Evolutionary conservation across 2,113 vertebrate species (phyloP).

Genomic region (Triplophysa rosa): DNA sequence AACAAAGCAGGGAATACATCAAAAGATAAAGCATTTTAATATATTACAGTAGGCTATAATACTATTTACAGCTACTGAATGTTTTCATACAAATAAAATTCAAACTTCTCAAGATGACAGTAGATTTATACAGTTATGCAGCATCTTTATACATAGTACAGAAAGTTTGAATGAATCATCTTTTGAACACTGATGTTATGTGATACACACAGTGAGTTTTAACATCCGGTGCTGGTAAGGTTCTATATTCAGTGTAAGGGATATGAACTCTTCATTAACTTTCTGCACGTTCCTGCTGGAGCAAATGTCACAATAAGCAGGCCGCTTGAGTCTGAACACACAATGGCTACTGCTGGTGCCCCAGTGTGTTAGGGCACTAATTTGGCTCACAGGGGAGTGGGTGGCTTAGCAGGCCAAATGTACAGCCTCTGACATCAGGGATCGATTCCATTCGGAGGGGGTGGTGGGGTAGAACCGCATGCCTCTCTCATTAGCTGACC

Average conservation of each 20-base stretch:
- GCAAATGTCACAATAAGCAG: neutral
- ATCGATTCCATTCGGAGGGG: conserved; percentile 65
- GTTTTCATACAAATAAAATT: neutral
- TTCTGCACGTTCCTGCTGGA: conserved; percentile 10
- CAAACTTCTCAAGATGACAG: no score
- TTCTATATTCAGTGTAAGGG: conserved; percentile 20
- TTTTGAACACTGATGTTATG: neutral
- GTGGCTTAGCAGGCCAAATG: conserved; percentile 61
- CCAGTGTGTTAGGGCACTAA: conserved; percentile 53
- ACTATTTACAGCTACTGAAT: no score
- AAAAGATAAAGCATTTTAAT: neutral
- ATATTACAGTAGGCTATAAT: no score
- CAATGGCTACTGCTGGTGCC: conserved; percentile 24
- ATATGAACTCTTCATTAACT: conserved; percentile 45
- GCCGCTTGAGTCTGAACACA: neutral
- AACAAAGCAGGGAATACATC: neutral
- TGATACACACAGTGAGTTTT: neutral
- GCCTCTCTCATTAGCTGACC: conserved; percentile 70
- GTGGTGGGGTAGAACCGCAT: conserved; percentile 49
- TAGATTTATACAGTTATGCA: neutral
- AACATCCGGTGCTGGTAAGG: neutral
- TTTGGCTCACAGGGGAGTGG: conserved; percentile 55
- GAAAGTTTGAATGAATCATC: no score
- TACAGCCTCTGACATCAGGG: conserved; percentile 68
- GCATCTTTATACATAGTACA: neutral